Base-by-base conservation (phyloP, 2,113 vertebrate genomes). In the Calidris pygmaea region DNA sequence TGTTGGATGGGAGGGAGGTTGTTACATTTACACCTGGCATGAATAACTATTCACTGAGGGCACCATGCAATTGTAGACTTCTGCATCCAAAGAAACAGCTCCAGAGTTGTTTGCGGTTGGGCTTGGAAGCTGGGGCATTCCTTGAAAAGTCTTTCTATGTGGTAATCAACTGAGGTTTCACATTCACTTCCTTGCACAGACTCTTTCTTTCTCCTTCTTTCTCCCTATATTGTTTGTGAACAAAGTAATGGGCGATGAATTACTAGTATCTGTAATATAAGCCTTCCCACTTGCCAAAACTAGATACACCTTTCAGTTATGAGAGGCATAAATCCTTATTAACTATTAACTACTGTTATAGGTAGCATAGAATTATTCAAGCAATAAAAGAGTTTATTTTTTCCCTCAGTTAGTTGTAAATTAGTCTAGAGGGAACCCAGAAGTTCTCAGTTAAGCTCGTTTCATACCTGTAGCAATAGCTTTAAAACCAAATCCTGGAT, bases 391-490 rank as follows among this genome's bases (percentile, higher is more conserved):
- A 95, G 91, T 91, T 90, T 91, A 92, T 93, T 96, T 97, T 93
- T 94, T 95, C 92, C 87, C 73, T 93, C 8, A 3, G 82, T 90
- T 96, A 92, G 68, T 82, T 92, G 79, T 79, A 96, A 97, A 97
- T 87, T 89, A 96, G 84, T 96, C 98, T 97, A 90, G 71, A 65
- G 98, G 97, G 97, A 98, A 63, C 74, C 80, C 48, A 89, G 85
- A 71, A 97, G 94, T 97, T 97, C 91, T 91, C 87, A 72, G 47
- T 89, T 95, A 97, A 94, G 83, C 92, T 94, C 77, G 81, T 96
- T 95, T 78, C 68, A 87, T 78, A 93, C 91, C 68, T 95, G 73
- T 75, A 50, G 85, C 95, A 95, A 71, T 67, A 96, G 89, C 85
- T 52, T 56, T 47, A 95, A 96, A 95, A 85, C 83, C 72, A 96